These are phyloP conservation scores for Pitangus sulphuratus DNA, from an alignment of 2,797 vertebrate genomes.

Conservation along the genomic window DNA sequence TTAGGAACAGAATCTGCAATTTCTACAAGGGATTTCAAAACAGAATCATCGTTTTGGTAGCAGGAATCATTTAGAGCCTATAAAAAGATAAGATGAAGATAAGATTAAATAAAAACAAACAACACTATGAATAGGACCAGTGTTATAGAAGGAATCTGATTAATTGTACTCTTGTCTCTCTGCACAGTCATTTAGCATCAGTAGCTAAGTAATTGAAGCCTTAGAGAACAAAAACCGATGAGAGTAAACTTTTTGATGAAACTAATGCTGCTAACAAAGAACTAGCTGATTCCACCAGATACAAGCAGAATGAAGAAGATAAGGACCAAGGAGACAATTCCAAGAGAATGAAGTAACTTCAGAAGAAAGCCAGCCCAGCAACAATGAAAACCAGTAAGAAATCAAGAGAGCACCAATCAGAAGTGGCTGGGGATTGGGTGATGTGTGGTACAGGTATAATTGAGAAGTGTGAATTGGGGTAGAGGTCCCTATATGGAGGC, in stretches of 20 bases:
- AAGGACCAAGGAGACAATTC: neutral
- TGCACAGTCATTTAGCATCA: neutral
- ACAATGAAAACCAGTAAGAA: neutral
- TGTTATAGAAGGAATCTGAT: neutral
- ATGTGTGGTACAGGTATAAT: fast-evolving
- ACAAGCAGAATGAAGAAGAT: neutral
- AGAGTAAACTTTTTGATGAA: neutral
- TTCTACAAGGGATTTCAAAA: slow-evolving; percentile 97
- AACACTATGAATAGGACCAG: neutral
- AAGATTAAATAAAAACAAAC: neutral
- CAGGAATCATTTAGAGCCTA: slow-evolving; percentile 97
- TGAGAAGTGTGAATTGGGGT: fast-evolving
- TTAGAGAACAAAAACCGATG: neutral
- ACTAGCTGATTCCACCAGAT: neutral
- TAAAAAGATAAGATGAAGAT: neutral
- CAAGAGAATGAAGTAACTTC: neutral
- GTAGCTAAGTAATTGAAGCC: neutral
- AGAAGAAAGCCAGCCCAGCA: neutral
- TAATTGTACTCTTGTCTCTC: neutral
- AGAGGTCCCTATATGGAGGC: neutral
- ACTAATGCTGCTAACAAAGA: neutral
- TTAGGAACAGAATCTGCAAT: slow-evolving; percentile 97
- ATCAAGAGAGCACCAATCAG: neutral
- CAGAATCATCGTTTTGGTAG: slow-evolving; percentile 94
- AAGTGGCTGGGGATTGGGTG: neutral